These are phyloP conservation scores for Leptinotarsa texana DNA, from an alignment of 1,140 invertebrate species.

Conservation along the genomic window DNA sequence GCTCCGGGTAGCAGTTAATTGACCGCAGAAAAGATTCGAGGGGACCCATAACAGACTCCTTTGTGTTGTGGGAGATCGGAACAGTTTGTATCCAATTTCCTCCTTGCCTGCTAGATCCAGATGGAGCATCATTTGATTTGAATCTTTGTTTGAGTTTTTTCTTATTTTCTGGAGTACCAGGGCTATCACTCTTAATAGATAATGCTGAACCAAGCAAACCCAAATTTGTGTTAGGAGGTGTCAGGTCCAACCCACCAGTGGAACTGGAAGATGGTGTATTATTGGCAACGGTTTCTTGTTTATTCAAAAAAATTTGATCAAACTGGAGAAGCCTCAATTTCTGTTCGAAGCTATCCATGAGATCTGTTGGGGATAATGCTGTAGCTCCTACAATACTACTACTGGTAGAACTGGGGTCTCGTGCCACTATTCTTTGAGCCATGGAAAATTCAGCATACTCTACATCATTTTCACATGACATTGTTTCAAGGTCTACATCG, in stretches of 20 bases:
- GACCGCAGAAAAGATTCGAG: constrained; percentile 51
- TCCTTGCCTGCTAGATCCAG: constrained; percentile 24
- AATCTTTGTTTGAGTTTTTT: constrained; percentile 40
- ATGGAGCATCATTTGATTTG: constrained; percentile 21
- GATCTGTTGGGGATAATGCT: constrained; percentile 38
- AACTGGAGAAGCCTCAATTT: constrained; percentile 47
- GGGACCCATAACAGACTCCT: constrained; percentile 50
- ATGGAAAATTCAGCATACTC: constrained; percentile 69
- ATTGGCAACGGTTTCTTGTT: constrained; percentile 11
- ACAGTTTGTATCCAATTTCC: constrained; percentile 46
- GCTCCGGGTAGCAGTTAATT: constrained; percentile 52
- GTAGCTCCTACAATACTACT: constrained; percentile 34
- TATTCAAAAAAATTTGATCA: constrained; percentile 37
- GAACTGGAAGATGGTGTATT: not conserved
- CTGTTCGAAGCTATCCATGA: constrained; percentile 43
- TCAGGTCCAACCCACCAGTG: constrained; percentile 30
- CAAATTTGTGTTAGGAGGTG: constrained; percentile 35
- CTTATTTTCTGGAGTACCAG: constrained; percentile 23
- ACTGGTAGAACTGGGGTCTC: constrained; percentile 38
- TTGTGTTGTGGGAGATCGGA: constrained; percentile 43
- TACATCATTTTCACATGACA: constrained; percentile 82
- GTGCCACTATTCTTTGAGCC: constrained; percentile 53
- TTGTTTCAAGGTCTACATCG: constrained; percentile 69
- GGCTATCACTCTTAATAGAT: constrained; percentile 19
- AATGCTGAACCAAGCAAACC: constrained; percentile 30